Evolutionary conservation across 2,888 invertebrate species (phyloP).

Genomic region (Pteria penguin): DNA sequence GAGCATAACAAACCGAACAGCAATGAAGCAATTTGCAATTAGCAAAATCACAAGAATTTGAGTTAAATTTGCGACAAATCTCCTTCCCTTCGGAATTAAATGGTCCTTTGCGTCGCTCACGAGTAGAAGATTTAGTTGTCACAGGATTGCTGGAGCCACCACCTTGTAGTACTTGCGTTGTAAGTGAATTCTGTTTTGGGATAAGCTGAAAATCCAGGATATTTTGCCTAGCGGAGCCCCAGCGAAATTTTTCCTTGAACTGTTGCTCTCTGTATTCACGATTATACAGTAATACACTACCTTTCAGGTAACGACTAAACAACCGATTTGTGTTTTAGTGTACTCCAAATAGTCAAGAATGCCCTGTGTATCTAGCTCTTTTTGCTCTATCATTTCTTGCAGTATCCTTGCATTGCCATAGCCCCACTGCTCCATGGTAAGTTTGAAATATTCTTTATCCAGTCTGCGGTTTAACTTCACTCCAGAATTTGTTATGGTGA

Average conservation of each 20-base stretch:
- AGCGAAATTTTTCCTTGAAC: constrained; percentile 16
- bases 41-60: constrained; percentile 20
- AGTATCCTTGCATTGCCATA: constrained; percentile 22
- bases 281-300: constrained; percentile 37
- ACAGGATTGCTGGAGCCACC: not conserved
- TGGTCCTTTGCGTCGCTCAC: constrained; percentile 18
- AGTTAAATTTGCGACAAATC: constrained; percentile 36
- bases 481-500: constrained; percentile 5
- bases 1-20: constrained; percentile 21
- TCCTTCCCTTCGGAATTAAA: constrained; percentile 26
- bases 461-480: not conserved
- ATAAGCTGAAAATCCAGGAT: constrained; percentile 34
- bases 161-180: not conserved
- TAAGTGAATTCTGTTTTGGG: constrained; percentile 5
- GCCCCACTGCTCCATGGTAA: constrained; percentile 2
- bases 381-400: constrained; percentile 21
- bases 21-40: constrained; percentile 25
- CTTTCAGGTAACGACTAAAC: constrained; percentile 10
- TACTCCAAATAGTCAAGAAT: constrained; percentile 25
- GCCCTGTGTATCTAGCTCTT: constrained; percentile 3
- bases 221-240: constrained; percentile 1
- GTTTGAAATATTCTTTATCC: not conserved
- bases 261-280: constrained; percentile 32
- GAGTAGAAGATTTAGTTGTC: not conserved
- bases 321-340: constrained; percentile 18